phyloP scores from a whole-genome alignment of 64 coral and sea anemone species.

The Trachythela sp. region DNA sequence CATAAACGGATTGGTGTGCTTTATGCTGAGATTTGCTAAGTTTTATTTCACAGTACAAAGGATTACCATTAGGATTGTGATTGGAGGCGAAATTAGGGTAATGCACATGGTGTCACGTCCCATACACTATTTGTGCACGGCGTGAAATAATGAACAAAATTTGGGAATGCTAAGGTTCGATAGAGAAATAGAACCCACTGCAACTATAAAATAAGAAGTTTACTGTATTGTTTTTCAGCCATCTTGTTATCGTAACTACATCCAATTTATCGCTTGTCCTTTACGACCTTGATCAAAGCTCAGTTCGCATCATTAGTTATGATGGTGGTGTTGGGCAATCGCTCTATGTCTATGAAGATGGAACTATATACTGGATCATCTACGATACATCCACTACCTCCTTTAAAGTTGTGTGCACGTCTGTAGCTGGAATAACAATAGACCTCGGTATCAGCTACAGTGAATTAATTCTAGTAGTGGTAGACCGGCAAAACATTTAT shows the following conservation, averaged over 20 bases:
- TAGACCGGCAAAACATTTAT: background rate
- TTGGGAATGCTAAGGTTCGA: too few relatives aligned
- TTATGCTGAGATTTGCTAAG: too few relatives aligned
- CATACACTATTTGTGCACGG: too few relatives aligned
- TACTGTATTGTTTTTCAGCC: background rate
- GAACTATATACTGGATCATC: background rate
- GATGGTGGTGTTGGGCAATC: background rate
- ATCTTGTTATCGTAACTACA: background rate
- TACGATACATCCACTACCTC: background rate
- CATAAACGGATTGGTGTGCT: too few relatives aligned
- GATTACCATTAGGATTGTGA: too few relatives aligned
- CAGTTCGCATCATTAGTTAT: background rate
- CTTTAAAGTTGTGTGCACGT: background rate
- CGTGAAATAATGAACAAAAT: too few relatives aligned
- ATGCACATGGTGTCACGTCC: too few relatives aligned
- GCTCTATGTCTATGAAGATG: background rate
- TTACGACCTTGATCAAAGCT: background rate
- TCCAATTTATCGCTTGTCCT: background rate
- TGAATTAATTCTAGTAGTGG: background rate
- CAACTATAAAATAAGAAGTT: too few relatives aligned
- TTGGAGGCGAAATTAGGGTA: too few relatives aligned
- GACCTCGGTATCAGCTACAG: background rate
- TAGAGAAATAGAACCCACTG: too few relatives aligned
- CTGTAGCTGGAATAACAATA: background rate
- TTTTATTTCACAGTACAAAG: too few relatives aligned